phyloP scores from a whole-genome alignment of 2,113 vertebrate species.

The Cyanoramphus novaezelandiae region DNA sequence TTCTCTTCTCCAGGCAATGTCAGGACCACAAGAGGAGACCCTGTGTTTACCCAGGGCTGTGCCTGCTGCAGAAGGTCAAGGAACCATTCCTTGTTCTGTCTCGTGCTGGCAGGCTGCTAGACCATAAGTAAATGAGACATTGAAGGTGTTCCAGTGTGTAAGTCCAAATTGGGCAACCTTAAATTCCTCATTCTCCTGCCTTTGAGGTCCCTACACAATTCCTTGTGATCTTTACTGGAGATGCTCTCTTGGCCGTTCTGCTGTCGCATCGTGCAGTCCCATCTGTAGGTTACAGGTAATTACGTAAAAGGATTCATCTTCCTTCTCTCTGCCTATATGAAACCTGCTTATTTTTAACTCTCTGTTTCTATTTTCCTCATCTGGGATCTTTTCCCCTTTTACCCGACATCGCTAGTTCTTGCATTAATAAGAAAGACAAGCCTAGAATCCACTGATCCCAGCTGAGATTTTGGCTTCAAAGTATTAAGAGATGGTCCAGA shows the following conservation, averaged over 20 bases:
- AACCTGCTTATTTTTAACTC: background rate
- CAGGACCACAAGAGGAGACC: background rate
- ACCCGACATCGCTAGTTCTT: background rate
- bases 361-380: background rate
- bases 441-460: background rate
- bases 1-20: background rate
- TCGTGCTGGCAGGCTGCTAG: background rate
- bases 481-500: background rate
- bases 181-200: background rate
- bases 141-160: background rate
- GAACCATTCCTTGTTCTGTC: background rate
- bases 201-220: background rate
- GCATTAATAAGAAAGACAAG: background rate
- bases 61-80: background rate
- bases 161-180: background rate
- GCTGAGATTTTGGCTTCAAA: background rate
- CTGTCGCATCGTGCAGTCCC: background rate
- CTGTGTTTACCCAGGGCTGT: background rate
- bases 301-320: background rate
- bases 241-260: background rate
- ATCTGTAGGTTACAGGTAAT: background rate
- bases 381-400: background rate
- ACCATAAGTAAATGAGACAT: rapidly evolving
- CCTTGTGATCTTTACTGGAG: background rate
- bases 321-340: background rate